Conservation (phyloP, 2,888 invertebrate species). For the Dione vanillae region DNA sequence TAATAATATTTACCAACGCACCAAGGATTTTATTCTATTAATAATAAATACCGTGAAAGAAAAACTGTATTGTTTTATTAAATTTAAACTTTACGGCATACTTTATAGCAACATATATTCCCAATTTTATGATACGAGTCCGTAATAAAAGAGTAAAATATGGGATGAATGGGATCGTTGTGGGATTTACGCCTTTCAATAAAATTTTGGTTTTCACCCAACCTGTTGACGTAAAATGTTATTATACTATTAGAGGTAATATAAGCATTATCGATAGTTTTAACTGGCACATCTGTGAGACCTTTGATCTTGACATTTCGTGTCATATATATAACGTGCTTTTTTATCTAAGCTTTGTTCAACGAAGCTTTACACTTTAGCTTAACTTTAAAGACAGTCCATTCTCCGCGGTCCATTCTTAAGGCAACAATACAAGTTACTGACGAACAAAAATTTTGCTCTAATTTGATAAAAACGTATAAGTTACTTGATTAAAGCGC, state of each 20-base stretch:
- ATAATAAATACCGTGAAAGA: constrained; percentile 20
- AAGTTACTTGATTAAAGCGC: no score
- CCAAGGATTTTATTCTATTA: no score
- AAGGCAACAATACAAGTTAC: no score
- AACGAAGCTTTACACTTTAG: no score
- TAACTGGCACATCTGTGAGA: background rate
- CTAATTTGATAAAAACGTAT: no score
- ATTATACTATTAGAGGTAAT: constrained; percentile 15
- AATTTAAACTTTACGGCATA: constrained; percentile 64
- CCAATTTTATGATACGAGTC: constrained; percentile 64
- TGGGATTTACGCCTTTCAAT: constrained; percentile 48
- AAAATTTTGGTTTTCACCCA: constrained; percentile 41
- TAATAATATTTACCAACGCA: background rate
- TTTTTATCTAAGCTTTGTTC: no score
- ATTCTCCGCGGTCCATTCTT: no score
- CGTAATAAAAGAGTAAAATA: constrained; percentile 56
- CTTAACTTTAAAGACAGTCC: no score
- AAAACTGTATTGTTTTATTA: constrained; percentile 56
- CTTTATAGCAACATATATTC: constrained; percentile 69
- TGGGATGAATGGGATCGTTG: constrained; percentile 49
- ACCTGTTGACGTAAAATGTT: constrained; percentile 40
- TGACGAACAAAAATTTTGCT: no score
- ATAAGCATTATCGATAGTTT: constrained; percentile 7
- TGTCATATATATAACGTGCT: background rate
- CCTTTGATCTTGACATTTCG: background rate